phyloP scores from a whole-genome alignment of 2,113 vertebrate species.

The Myodes glareolus region DNA sequence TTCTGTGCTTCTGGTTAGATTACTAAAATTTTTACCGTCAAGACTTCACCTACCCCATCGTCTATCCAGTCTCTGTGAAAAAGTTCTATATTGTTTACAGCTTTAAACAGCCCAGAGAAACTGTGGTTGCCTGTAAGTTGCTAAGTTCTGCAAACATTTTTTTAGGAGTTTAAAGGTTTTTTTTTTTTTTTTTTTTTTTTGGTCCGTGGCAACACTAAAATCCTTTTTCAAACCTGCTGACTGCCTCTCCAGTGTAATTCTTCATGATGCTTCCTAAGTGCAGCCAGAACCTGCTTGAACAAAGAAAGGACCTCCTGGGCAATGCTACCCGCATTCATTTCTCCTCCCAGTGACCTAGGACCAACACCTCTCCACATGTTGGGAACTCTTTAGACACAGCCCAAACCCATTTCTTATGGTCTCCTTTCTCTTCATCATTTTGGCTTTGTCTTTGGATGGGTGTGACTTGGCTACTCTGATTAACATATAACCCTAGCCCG shows the following conservation, averaged over 20 bases:
- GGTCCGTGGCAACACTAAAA: neutral
- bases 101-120: neutral
- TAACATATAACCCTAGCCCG: neutral
- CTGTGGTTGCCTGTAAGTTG: neutral
- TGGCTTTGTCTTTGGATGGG: neutral
- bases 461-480: neutral
- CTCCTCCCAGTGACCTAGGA: neutral
- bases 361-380: neutral
- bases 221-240: neutral
- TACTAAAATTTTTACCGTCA: neutral
- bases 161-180: neutral
- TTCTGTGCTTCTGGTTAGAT: neutral
- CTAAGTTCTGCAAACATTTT: neutral
- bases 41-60: neutral
- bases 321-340: neutral
- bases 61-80: neutral
- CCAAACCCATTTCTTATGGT: neutral
- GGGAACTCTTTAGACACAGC: neutral
- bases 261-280: neutral
- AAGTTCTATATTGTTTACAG: neutral
- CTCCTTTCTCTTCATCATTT: neutral
- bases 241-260: neutral
- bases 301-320: neutral
- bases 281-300: neutral
- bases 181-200: slow-evolving; percentile 9